phyloP scores from a whole-genome alignment of 2,113 vertebrate species.

The Phoxinus phoxinus region DNA sequence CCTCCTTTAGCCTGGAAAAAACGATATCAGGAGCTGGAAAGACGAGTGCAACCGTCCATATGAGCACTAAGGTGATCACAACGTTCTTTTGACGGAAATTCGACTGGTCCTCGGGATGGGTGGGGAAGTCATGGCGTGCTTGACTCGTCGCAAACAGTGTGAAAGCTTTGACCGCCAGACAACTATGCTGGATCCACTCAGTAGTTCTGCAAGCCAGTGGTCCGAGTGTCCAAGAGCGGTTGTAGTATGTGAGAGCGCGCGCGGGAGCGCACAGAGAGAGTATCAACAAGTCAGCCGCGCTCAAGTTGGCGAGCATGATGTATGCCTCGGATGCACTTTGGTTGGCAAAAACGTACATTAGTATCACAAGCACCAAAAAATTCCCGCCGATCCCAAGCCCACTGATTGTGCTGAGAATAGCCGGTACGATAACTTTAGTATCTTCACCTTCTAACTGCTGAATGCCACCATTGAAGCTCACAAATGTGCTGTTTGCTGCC shows the following conservation, averaged over 20 bases:
- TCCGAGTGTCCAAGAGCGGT: constrained; percentile 77
- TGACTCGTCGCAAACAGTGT: constrained; percentile 73
- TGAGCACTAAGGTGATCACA: constrained; percentile 60
- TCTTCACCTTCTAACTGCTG: constrained; percentile 71
- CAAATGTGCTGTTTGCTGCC: constrained; percentile 59
- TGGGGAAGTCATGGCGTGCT: constrained; percentile 66
- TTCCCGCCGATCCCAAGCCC: constrained; percentile 76
- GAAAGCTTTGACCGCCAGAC: constrained; percentile 77
- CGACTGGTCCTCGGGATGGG: constrained; percentile 47
- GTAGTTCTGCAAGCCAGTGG: constrained; percentile 74
- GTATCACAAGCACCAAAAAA: constrained; percentile 71
- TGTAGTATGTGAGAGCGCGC: constrained; percentile 76
- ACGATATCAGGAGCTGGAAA: constrained; percentile 76
- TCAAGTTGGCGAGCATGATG: constrained; percentile 71
- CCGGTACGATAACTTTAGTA: constrained; percentile 67
- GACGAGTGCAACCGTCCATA: constrained; percentile 70
- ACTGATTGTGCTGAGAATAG: constrained; percentile 73
- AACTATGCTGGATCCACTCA: constrained; percentile 82
- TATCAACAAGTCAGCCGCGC: constrained; percentile 74
- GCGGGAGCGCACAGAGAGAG: constrained; percentile 74
- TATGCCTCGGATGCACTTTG: constrained; percentile 71
- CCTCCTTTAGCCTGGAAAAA: constrained; percentile 66
- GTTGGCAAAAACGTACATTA: constrained; percentile 69
- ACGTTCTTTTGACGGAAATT: constrained; percentile 62
- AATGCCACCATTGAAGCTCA: constrained; percentile 73